Base-by-base conservation (phyloP, 2,888 invertebrate species). In the Agrochola lychnidis region DNA sequence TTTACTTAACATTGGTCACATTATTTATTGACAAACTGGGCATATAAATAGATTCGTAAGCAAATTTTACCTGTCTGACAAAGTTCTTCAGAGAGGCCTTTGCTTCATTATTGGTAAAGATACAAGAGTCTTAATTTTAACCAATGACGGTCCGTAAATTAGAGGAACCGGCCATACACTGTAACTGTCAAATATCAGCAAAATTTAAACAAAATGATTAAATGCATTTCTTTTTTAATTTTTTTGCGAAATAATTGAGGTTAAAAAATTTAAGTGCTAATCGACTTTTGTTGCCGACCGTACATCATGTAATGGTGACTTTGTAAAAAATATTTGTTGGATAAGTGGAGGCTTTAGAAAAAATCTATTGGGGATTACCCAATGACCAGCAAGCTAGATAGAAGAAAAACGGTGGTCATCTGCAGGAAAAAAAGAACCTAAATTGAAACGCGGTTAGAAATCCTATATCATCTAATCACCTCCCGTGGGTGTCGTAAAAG, bases 401-500 rank as follows among this genome's bases (percentile, higher is more conserved):
- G 22, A 40, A 40, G 19, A 3, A 74, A 75, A 56, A 19, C 9
- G 14, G 4, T 19, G 53, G 48, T 63, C 62, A 72, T 40, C 22
- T 64, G 0, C n/a, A 30, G 2, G 6, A 66, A 59, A 81, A 78
- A 64, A 72, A 62, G 1, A 1, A n/a, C 19, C 14, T 9, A 57
- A 82, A 56, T 67, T 70, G 69, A 71, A 57, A 67, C n/a, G 57
- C 10, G 56, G 25, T 22, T 57, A 53, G 22, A 66, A 70, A 61
- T 71, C 61, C 42, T 57, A 51, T 45, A 76, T 76, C 79, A 79
- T 63, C 51, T 83, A 80, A 80, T 80, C 56, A 71, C 71, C n/a
- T 78, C 80, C 83, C 80, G 3, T 53, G 80, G 83, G 80, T 71
- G 67, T 78, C 78, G 78, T 80, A 71, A 82, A 83, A 78, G 51